phyloP scores from a whole-genome alignment of 2,888 invertebrate genomes.

The Polylopha cassiicola region DNA sequence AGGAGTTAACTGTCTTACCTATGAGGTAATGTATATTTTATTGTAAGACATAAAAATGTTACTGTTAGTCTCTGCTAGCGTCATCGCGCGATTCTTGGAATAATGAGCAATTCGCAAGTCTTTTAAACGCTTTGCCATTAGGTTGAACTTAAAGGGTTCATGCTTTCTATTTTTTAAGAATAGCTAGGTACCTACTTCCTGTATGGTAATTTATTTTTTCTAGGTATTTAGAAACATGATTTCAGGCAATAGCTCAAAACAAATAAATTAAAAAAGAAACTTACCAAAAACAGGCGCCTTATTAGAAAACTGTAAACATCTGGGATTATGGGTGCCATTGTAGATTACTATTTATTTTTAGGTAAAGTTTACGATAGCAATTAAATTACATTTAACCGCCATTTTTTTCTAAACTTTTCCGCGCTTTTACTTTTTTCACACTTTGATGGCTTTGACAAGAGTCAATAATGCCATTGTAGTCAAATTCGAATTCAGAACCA shows the following conservation, averaged over 20 bases:
- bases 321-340: conserved; percentile 38
- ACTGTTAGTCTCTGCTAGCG: too few relatives aligned
- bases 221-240: too few relatives aligned
- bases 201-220: too few relatives aligned
- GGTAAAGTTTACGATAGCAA: conserved; percentile 7
- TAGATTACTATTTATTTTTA: conserved; percentile 15
- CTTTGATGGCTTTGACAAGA: conserved; percentile 4
- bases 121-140: neutral
- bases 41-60: conserved; percentile 1
- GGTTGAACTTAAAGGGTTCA: neutral
- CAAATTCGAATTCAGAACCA: conserved; percentile 24
- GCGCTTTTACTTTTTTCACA: conserved; percentile 25
- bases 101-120: conserved; percentile 24
- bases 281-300: conserved; percentile 57
- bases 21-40: conserved; percentile 21
- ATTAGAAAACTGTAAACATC: conserved; percentile 44
- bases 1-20: conserved; percentile 9
- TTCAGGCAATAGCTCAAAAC: conserved; percentile 13
- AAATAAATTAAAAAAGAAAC: conserved; percentile 25
- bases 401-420: conserved; percentile 30
- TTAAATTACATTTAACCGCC: conserved; percentile 16
- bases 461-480: conserved; percentile 19
- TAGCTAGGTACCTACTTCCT: too few relatives aligned
- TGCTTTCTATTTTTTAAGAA: neutral
- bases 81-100: conserved; percentile 53